These are phyloP conservation scores for Rhagonycha fulva DNA, from an alignment of 2,888 invertebrate species.

Conservation along the genomic window DNA sequence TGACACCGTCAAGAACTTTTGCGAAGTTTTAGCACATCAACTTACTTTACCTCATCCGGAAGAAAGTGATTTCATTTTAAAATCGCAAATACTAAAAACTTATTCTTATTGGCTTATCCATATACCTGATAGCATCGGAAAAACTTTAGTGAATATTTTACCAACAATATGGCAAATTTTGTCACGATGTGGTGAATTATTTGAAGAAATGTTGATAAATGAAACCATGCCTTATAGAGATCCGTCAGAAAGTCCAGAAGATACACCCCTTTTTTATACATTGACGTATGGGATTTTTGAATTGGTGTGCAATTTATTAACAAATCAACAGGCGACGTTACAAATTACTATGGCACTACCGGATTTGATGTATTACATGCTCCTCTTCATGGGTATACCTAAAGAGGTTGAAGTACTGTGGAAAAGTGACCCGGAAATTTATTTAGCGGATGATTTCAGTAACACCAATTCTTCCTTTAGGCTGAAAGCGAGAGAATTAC, in stretches of 20 bases:
- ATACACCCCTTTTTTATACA: slow-evolving; percentile 19
- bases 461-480: slow-evolving; percentile 9
- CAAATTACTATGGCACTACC: slow-evolving; percentile 21
- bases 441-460: slow-evolving; percentile 12
- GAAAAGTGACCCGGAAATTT: slow-evolving; percentile 19
- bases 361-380: slow-evolving; percentile 29
- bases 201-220: slow-evolving; percentile 26
- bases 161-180: slow-evolving; percentile 33
- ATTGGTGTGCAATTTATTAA: slow-evolving; percentile 21
- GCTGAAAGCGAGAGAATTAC: slow-evolving; percentile 6
- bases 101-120: slow-evolving; percentile 17
- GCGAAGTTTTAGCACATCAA: slow-evolving; percentile 23
- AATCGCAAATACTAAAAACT: slow-evolving; percentile 27
- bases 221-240: slow-evolving; percentile 23
- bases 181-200: slow-evolving; percentile 25
- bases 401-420: slow-evolving; percentile 27
- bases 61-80: slow-evolving; percentile 30
- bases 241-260: slow-evolving; percentile 20
- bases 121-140: slow-evolving; percentile 20
- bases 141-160: slow-evolving; percentile 20
- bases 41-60: slow-evolving; percentile 29
- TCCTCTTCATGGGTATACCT: slow-evolving; percentile 31
- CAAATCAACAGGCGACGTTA: slow-evolving; percentile 11
- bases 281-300: slow-evolving; percentile 27
- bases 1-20: slow-evolving; percentile 15